phyloP scores from a whole-genome alignment of 1,140 invertebrate genomes.

The Marisa cornuarietis region DNA sequence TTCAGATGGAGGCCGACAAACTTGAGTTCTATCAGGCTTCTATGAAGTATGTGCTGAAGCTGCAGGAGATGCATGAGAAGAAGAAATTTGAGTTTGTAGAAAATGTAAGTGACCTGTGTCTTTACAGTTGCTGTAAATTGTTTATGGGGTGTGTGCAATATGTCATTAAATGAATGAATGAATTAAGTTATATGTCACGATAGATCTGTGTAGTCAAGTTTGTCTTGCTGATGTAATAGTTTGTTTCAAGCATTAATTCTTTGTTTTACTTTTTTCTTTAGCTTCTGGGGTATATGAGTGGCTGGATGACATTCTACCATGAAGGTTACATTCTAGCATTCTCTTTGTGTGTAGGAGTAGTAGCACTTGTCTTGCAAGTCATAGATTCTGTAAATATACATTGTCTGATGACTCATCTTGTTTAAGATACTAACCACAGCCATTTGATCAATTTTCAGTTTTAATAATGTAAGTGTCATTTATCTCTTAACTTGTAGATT shows the following conservation, averaged over 20 bases:
- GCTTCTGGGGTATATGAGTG: constrained; percentile 89
- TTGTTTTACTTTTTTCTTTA: constrained; percentile 61
- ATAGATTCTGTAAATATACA: too few species aligned
- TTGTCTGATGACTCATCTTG: too few species aligned
- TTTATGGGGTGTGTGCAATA: too few species aligned
- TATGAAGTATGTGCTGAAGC: constrained; percentile 93
- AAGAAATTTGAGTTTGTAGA: constrained; percentile 99
- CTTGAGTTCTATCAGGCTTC: constrained; percentile 93
- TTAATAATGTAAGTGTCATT: too few species aligned
- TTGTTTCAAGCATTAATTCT: constrained; percentile 8
- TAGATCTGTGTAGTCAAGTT: background rate
- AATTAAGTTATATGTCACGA: too few species aligned
- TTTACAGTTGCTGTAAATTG: too few species aligned
- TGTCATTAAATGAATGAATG: too few species aligned
- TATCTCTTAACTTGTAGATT: too few species aligned
- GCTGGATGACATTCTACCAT: constrained; percentile 97
- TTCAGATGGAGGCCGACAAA: constrained; percentile 93
- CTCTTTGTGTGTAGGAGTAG: too few species aligned
- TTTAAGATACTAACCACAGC: too few species aligned
- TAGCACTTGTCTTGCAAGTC: too few species aligned
- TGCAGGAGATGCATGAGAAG: constrained; percentile 96
- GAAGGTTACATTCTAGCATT: constrained; percentile 70
- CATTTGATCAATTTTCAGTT: too few species aligned
- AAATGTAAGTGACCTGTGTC: constrained; percentile 74
- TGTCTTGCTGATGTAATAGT: constrained; percentile 1